Conservation (phyloP, 2,797 vertebrate genomes). For the Enteromius trimaculatus region DNA sequence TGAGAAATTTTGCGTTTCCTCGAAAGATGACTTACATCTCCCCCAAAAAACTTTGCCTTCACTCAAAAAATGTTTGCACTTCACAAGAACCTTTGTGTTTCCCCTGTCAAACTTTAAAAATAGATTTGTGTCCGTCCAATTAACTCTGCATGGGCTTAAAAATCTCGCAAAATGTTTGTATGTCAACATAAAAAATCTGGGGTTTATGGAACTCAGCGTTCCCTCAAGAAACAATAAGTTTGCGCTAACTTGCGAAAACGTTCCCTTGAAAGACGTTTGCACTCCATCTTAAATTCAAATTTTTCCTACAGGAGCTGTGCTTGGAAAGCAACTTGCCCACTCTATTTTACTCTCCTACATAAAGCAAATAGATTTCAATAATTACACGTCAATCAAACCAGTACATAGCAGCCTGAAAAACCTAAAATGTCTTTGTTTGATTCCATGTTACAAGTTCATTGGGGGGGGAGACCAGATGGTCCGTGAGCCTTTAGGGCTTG, state of each 20-base stretch:
- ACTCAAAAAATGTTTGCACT: background rate
- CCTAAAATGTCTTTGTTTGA: constrained; percentile 34
- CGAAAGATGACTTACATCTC: too few relatives aligned
- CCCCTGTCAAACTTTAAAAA: background rate
- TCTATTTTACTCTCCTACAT: background rate
- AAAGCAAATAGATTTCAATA: background rate
- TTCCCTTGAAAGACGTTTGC: background rate
- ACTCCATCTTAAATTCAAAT: too few relatives aligned
- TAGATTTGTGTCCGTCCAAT: background rate
- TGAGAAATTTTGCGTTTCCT: background rate
- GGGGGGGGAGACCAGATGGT: constrained; percentile 50
- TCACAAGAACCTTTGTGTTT: background rate
- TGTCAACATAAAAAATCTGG: too few relatives aligned
- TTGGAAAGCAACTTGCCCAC: background rate
- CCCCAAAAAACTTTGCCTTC: background rate
- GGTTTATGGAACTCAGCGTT: background rate
- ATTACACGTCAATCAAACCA: constrained; percentile 9
- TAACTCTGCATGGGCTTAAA: background rate
- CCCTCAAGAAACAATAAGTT: background rate
- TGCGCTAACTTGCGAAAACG: too few relatives aligned
- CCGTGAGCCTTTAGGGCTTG: constrained; percentile 40
- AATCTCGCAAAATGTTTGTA: background rate
- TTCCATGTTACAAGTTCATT: constrained; percentile 29
- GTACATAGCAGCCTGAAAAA: constrained; percentile 4
- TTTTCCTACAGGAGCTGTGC: background rate